Evolutionary conservation across 2,888 invertebrate species (phyloP), one percentile per base, ranked within the genome.

Genomic region (Rhamphomyia laevipes): DNA sequence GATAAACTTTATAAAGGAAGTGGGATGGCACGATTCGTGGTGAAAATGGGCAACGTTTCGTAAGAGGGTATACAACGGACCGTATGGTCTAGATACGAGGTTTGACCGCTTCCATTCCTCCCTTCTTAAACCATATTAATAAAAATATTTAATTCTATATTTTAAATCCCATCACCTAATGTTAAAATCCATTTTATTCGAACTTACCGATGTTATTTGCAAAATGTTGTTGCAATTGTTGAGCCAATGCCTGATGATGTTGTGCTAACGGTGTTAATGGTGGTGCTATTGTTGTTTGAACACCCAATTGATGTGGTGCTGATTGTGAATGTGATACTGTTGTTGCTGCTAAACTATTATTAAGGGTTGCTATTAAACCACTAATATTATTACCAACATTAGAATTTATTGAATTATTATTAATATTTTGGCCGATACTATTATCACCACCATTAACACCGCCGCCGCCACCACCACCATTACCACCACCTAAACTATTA

Each of bases 211-310:
- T 68, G 61, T 63, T 70, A 65, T 65, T 68, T 61, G 66, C 68
- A 58, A 77, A 77, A 59, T 77, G 76, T 63, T 78, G 78, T 61
- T 78, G 77, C 61, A 77, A 73, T 57, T 72, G 78, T 72, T 77
- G 71, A 62, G 78, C 78, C 61, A 77, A 71, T 56, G 76, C 75
- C 51, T 77, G 74, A 68, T 79, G 79, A 59, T 78, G 78, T 62
- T 79, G 78, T 52, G 77, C 70, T 54, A 77, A 71, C 42, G 71
- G 68, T 47, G 70, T 67, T 52, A 66, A 55, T 46, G 67, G 66
- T 38, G 65, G 62, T 47, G 62, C 63, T n/a, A 13, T n/a, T 23
- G 18, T 13, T 2, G 11, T 23, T 21, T n/a, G n/a, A n/a, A 18
- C 40, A 30, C 65, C 60, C 57, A 70, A 55, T 55, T 71, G 70